phyloP scores from a whole-genome alignment of 1,140 invertebrate genomes.

The Procambarus virginalis region DNA sequence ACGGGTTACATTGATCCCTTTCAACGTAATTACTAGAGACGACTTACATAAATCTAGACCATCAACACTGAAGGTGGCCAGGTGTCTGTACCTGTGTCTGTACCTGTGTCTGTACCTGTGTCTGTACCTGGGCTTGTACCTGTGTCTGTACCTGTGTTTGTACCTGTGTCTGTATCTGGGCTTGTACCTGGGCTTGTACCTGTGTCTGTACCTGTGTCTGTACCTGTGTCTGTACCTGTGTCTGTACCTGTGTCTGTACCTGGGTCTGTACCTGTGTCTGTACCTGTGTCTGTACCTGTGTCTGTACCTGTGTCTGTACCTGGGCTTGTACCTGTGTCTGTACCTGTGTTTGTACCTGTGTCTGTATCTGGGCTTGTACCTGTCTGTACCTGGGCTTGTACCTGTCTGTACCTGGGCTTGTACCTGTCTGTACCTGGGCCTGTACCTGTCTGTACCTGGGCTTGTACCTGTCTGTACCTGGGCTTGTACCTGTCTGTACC shows the following conservation, averaged over 20 bases:
- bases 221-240: background rate
- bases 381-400: background rate
- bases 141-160: background rate
- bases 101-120: background rate
- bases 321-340: background rate
- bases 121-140: background rate
- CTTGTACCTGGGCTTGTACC: background rate
- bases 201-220: background rate
- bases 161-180: background rate
- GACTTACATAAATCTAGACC: background rate
- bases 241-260: background rate
- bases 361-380: background rate
- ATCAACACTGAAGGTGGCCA: background rate
- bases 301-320: background rate
- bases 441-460: background rate
- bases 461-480: background rate
- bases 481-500: too few relatives aligned
- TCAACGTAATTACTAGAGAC: background rate
- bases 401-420: background rate
- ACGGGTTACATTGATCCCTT: background rate
- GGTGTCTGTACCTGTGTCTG: background rate
- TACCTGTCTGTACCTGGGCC: background rate
- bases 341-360: background rate
- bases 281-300: background rate
- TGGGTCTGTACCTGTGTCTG: too few relatives aligned